phyloP scores from a whole-genome alignment of 1,140 invertebrate species.

The Leptopilina boulardi region DNA sequence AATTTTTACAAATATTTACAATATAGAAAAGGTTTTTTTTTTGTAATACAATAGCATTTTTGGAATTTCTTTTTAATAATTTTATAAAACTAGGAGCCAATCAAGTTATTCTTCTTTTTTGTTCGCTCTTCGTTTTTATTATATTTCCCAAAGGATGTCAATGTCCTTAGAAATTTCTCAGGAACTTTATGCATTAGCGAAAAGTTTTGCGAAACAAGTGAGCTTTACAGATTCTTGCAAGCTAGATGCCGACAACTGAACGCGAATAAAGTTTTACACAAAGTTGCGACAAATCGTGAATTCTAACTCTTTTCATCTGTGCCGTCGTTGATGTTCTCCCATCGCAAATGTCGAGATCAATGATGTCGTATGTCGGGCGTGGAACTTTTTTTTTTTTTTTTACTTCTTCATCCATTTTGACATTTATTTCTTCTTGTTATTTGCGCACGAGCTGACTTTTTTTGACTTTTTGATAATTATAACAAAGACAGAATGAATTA shows the following conservation, averaged over 20 bases:
- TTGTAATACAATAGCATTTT: too few relatives aligned
- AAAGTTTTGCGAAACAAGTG: constrained; percentile 29
- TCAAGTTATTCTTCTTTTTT: not conserved
- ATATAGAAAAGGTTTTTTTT: too few relatives aligned
- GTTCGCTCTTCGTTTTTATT: not conserved
- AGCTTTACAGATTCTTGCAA: not conserved
- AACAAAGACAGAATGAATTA: too few relatives aligned
- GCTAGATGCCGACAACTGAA: constrained; percentile 7
- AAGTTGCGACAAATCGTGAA: constrained; percentile 28
- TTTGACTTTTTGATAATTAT: not conserved
- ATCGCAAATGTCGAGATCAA: constrained; percentile 28
- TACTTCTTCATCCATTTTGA: not conserved
- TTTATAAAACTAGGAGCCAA: constrained; percentile 12
- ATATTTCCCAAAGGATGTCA: constrained; percentile 9
- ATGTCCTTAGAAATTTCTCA: constrained; percentile 16
- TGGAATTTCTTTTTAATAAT: too few relatives aligned
- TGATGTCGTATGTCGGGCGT: constrained; percentile 26
- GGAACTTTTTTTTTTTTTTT: constrained; percentile 21
- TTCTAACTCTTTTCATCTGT: constrained; percentile 23
- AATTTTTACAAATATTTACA: too few relatives aligned
- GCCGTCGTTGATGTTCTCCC: not conserved
- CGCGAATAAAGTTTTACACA: constrained; percentile 27
- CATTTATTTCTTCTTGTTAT: not conserved
- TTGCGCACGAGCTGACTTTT: not conserved
- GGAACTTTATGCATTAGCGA: constrained; percentile 35